These are phyloP conservation scores for Nematostella vectensis DNA, from an alignment of 92 coral and sea anemone species.

Conservation along the genomic window DNA sequence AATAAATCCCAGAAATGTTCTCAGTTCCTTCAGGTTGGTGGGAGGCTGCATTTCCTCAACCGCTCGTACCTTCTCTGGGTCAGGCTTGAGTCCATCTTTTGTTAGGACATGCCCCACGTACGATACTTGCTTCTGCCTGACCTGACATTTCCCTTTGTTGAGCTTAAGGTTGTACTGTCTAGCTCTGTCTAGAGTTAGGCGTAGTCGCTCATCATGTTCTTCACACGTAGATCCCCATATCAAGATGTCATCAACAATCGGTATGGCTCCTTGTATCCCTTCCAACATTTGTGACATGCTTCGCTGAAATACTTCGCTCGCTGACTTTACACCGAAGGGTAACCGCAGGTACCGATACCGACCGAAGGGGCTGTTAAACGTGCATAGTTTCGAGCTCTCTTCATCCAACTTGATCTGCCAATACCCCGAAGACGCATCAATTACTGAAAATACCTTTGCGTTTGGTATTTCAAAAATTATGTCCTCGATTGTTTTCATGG, in stretches of 20 bases:
- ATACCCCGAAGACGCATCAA: constrained; percentile 5
- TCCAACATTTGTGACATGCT: constrained; percentile 5
- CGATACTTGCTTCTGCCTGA: constrained; percentile 33
- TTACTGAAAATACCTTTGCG: constrained; percentile 3
- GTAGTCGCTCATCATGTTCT: constrained; percentile 15
- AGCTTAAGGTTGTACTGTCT: constrained; percentile 39
- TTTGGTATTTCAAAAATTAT: background rate
- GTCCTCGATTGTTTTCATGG: constrained; percentile 15
- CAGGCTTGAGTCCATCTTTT: constrained; percentile 45
- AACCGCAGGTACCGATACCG: constrained; percentile 23
- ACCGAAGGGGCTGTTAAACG: constrained; percentile 41
- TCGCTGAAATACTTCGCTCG: constrained; percentile 8
- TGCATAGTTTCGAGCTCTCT: constrained; percentile 11
- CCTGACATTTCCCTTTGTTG: constrained; percentile 38
- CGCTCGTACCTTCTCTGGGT: constrained; percentile 45
- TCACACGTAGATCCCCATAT: constrained; percentile 1
- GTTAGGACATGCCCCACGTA: constrained; percentile 51
- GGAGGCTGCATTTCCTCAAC: constrained; percentile 41
- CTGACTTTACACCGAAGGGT: constrained; percentile 26
- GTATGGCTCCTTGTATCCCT: constrained; percentile 14
- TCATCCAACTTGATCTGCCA: constrained; percentile 21
- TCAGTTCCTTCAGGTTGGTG: constrained; percentile 34
- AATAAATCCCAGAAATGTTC: constrained; percentile 47
- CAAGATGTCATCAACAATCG: constrained; percentile 35
- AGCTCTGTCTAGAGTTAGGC: constrained; percentile 41